Evolutionary conservation across 1,140 invertebrate genomes (phyloP).

Genomic region (Spodoptera frugiperda): DNA sequence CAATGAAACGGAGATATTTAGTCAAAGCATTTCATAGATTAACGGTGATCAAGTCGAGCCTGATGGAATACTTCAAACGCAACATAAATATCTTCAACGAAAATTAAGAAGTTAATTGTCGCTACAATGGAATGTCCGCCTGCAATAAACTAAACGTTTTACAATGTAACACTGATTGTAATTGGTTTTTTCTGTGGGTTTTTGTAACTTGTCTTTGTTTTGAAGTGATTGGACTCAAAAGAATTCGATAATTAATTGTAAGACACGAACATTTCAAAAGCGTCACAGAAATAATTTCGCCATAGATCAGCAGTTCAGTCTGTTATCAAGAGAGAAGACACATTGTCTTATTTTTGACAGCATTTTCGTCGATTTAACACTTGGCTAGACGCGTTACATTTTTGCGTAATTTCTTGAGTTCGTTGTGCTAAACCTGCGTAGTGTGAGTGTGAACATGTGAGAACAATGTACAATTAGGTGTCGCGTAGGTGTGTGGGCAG

Average conservation of each 20-base stretch:
- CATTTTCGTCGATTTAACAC: conserved; percentile 43
- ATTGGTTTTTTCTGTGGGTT: background rate
- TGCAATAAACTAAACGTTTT: conserved; percentile 44
- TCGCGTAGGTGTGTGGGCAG: conserved; percentile 56
- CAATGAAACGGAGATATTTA: conserved; percentile 66
- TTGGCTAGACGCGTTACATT: conserved; percentile 52
- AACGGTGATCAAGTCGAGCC: conserved; percentile 56
- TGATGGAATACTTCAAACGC: conserved; percentile 72
- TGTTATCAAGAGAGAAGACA: background rate
- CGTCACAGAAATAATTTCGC: background rate
- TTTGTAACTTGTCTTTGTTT: conserved; percentile 4
- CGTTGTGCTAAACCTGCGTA: conserved; percentile 64
- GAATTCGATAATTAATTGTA: conserved; percentile 24
- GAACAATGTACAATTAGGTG: conserved; percentile 71
- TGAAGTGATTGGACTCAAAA: conserved; percentile 23
- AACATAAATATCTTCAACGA: conserved; percentile 69
- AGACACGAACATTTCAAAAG: background rate
- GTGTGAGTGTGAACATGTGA: conserved; percentile 70
- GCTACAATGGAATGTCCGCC: conserved; percentile 45
- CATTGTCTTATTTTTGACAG: background rate
- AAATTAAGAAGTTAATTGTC: conserved; percentile 71
- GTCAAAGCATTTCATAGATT: conserved; percentile 71
- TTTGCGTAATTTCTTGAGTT: conserved; percentile 58
- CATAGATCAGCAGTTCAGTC: background rate
- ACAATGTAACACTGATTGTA: conserved; percentile 25